Conservation (phyloP, 1,140 invertebrate genomes). For the Brachionus sp. region DNA sequence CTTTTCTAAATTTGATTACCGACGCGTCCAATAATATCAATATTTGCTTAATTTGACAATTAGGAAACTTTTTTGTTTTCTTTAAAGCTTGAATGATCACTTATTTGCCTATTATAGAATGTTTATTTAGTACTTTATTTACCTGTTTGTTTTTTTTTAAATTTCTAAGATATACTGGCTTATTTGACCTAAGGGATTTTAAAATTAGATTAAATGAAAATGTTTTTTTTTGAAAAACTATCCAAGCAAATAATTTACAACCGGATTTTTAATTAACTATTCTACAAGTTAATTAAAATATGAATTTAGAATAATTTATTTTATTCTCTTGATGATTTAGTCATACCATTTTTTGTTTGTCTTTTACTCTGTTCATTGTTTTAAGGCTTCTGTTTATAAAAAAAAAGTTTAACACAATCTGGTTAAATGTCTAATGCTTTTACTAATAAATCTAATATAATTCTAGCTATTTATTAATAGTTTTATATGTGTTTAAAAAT, state of each 20-base stretch:
- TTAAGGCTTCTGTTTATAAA: not conserved
- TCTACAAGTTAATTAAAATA: conserved; percentile 10
- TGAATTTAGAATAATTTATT: not conserved
- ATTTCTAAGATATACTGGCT: not conserved
- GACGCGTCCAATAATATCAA: not conserved
- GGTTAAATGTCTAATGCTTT: not conserved
- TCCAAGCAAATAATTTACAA: conserved; percentile 3
- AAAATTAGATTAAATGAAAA: not conserved
- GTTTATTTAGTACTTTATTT: conserved; percentile 29
- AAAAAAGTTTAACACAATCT: not conserved
- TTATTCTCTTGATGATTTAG: not conserved
- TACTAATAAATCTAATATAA: not conserved
- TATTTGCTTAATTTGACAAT: not conserved
- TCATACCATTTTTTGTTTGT: not conserved
- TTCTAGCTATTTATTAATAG: too few species aligned
- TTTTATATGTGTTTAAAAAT: too few species aligned
- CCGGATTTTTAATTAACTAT: not conserved
- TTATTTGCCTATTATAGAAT: conserved; percentile 4
- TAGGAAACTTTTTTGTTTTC: not conserved
- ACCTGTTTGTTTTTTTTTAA: conserved; percentile 24
- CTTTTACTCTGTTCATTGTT: not conserved
- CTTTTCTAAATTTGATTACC: not conserved
- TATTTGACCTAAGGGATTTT: conserved; percentile 20
- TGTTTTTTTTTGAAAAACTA: not conserved
- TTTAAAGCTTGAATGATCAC: conserved; percentile 10